phyloP scores from a whole-genome alignment of 2,888 invertebrate genomes.

The Iselma pallidipennis region DNA sequence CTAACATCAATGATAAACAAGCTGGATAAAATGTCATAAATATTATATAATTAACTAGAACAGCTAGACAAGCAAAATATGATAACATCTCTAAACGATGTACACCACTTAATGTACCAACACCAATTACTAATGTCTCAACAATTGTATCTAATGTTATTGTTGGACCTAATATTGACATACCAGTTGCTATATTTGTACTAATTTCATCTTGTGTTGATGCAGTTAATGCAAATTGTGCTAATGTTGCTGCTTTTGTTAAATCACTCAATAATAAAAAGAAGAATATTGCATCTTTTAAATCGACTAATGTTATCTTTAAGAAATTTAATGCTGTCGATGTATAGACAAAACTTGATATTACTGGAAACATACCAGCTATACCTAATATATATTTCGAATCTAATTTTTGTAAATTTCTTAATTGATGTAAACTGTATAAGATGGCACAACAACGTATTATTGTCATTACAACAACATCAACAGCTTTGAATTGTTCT shows the following conservation, averaged over 20 bases:
- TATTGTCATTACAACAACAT: conserved; percentile 87
- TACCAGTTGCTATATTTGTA: conserved; percentile 83
- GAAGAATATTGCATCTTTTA: conserved; percentile 91
- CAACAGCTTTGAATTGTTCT: conserved; percentile 77
- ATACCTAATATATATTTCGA: conserved; percentile 84
- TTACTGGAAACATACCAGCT: conserved; percentile 87
- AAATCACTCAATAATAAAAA: conserved; percentile 89
- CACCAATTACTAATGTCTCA: conserved; percentile 86
- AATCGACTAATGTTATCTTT: conserved; percentile 81
- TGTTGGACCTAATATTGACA: conserved; percentile 85
- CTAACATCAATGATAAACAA: conserved; percentile 84
- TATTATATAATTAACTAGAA: conserved; percentile 88
- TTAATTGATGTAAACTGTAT: conserved; percentile 90
- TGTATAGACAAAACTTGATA: conserved; percentile 91
- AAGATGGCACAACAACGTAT: conserved; percentile 87
- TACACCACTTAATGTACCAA: conserved; percentile 89
- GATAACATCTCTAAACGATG: conserved; percentile 85
- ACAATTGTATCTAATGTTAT: conserved; percentile 89
- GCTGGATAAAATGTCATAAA: conserved; percentile 96
- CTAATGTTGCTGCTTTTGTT: conserved; percentile 86
- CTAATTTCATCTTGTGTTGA: conserved; percentile 81
- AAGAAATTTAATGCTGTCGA: conserved; percentile 87
- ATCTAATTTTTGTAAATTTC: conserved; percentile 83
- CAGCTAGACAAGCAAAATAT: conserved; percentile 88
- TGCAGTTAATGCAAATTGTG: conserved; percentile 78